phyloP scores from a whole-genome alignment of 2,113 vertebrate species.

The Megatriorchis doriae region DNA sequence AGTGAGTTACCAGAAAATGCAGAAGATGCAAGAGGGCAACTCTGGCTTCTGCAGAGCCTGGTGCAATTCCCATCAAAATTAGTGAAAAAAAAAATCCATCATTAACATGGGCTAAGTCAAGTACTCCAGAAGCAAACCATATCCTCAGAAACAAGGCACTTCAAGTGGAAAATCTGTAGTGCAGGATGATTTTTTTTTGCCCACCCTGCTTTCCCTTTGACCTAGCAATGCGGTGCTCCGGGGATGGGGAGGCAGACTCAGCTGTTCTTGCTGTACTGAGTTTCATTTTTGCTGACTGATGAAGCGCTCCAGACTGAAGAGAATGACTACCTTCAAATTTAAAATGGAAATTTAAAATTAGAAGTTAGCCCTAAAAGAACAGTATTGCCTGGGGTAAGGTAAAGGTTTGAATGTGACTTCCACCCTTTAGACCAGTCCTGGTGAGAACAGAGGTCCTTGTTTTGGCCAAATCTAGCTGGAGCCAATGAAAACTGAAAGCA shows the following conservation, averaged over 20 bases:
- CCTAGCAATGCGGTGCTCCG: rapidly evolving
- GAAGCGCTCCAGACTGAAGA: background rate
- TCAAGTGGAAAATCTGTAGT: background rate
- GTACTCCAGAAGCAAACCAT: rapidly evolving
- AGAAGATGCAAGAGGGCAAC: background rate
- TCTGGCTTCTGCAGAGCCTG: background rate
- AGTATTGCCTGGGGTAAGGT: too few species aligned
- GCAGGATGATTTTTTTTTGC: rapidly evolving
- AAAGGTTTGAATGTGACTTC: too few species aligned
- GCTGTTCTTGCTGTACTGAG: rapidly evolving
- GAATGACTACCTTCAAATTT: rapidly evolving
- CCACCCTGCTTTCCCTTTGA: background rate
- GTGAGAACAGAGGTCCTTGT: background rate
- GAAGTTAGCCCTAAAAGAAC: too few species aligned
- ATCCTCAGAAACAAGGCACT: background rate
- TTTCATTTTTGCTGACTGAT: background rate
- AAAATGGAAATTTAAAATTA: background rate
- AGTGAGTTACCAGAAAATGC: background rate
- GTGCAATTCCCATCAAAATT: background rate
- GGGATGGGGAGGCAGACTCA: background rate
- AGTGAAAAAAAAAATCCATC: rapidly evolving
- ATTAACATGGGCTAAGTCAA: rapidly evolving
- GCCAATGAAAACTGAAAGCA: background rate
- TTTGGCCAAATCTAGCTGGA: background rate
- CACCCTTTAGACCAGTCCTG: background rate